phyloP scores from a whole-genome alignment of 2,888 invertebrate genomes.

The Mythimna loreyi region DNA sequence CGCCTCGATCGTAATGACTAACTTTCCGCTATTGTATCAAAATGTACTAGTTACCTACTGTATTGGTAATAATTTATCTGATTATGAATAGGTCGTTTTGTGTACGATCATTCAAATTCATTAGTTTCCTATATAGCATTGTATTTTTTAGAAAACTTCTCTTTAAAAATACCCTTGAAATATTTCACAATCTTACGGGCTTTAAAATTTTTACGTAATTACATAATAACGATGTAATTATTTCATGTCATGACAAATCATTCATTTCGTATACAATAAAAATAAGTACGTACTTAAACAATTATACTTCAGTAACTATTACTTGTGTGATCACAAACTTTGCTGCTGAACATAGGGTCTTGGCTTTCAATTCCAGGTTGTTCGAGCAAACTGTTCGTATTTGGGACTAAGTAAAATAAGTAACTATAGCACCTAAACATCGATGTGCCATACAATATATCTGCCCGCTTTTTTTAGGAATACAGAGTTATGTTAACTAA shows the following conservation, averaged over 20 bases:
- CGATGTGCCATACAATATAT: neutral
- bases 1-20: too few species aligned
- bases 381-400: neutral
- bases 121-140: too few species aligned
- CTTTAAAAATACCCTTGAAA: too few species aligned
- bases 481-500: neutral
- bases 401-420: neutral
- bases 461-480: neutral
- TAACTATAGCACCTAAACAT: too few species aligned
- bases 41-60: too few species aligned
- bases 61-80: too few species aligned
- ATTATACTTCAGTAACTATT: neutral
- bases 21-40: too few species aligned
- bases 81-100: too few species aligned
- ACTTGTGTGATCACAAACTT: neutral
- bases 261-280: conserved; percentile 3
- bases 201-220: too few species aligned
- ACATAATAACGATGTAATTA: conserved; percentile 7
- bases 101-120: too few species aligned
- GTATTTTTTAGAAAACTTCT: too few species aligned
- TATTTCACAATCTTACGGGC: too few species aligned
- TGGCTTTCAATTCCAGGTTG: neutral
- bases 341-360: neutral
- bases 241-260: conserved; percentile 3
- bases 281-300: neutral